These are phyloP conservation scores for Sapajus apella DNA, from an alignment of 2,113 vertebrate species.

Conservation along the genomic window DNA sequence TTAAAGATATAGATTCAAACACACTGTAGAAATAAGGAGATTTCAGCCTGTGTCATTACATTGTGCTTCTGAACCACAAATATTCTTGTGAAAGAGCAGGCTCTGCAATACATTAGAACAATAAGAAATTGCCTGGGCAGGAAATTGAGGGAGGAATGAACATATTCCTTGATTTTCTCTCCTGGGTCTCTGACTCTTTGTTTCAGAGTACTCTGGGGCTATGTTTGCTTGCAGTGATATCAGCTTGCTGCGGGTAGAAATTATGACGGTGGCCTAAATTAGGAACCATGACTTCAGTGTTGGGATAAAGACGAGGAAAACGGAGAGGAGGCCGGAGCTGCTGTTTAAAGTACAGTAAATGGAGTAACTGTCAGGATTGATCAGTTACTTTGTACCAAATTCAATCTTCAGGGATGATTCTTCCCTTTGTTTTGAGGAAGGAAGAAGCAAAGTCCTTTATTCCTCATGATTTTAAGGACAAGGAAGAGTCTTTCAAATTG, in stretches of 20 bases:
- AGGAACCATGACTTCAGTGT: conserved; percentile 57
- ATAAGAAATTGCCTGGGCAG: background rate
- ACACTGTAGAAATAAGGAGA: background rate
- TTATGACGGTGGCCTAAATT: conserved; percentile 59
- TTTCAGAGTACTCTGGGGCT: background rate
- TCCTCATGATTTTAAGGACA: background rate
- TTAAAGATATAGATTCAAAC: background rate
- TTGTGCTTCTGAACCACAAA: background rate
- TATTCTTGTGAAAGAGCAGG: background rate
- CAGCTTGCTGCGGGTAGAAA: conserved; percentile 67
- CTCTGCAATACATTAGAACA: background rate
- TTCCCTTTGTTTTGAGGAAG: background rate
- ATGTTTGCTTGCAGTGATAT: conserved; percentile 27
- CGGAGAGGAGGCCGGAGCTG: background rate
- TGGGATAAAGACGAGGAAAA: conserved; percentile 1
- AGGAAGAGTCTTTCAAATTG: conserved; percentile 22
- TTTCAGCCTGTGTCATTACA: background rate
- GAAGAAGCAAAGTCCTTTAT: background rate
- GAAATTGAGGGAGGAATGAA: background rate
- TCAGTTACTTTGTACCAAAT: background rate
- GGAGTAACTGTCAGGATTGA: background rate
- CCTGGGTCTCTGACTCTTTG: conserved; percentile 16
- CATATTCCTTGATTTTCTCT: background rate
- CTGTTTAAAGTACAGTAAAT: conserved; percentile 33
- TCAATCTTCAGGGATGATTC: background rate